phyloP scores from a whole-genome alignment of 2,113 vertebrate genomes.

The Eurystomus gularis region DNA sequence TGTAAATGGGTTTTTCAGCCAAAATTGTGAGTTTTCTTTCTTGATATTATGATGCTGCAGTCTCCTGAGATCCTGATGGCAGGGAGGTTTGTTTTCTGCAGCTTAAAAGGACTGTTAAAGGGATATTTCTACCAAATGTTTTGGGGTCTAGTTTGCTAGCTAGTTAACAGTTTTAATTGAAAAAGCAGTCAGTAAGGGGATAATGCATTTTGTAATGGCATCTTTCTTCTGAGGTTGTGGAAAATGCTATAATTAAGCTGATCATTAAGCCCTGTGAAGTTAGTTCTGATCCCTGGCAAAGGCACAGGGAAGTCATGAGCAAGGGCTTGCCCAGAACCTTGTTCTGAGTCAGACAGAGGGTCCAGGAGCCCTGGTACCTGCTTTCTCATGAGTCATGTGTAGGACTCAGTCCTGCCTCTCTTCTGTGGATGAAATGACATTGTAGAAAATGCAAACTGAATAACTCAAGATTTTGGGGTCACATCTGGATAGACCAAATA shows the following conservation, averaged over 20 bases:
- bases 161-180: constrained; percentile 34
- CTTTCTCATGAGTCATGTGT: neutral
- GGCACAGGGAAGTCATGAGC: neutral
- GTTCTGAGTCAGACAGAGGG: neutral
- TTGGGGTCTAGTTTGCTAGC: neutral
- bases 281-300: neutral
- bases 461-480: neutral
- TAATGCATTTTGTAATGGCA: neutral
- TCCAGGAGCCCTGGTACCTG: neutral
- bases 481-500: neutral
- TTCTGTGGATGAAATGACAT: neutral
- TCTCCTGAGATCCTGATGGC: neutral
- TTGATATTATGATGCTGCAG: neutral
- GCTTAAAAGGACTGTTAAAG: neutral
- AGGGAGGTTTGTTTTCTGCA: neutral
- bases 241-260: neutral
- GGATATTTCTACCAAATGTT: neutral
- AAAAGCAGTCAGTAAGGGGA: neutral
- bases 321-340: neutral
- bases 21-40: neutral
- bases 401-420: neutral
- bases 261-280: constrained; percentile 1
- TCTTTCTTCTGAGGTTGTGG: neutral
- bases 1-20: neutral
- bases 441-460: neutral